Conservation (phyloP, 2,797 vertebrate genomes). For the Perodicticus potto region DNA sequence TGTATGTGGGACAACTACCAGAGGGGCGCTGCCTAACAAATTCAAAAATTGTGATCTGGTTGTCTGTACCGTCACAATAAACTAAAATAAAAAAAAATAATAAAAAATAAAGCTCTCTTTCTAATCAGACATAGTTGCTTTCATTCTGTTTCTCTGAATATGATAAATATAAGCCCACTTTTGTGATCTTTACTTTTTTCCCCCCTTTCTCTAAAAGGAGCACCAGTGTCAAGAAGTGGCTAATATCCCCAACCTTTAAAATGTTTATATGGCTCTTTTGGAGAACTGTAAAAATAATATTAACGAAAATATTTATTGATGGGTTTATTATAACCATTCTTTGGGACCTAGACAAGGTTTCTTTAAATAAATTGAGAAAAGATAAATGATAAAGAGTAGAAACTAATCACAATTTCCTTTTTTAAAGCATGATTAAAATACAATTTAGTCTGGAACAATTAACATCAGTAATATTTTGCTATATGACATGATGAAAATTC, state of each 20-base stretch:
- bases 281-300: constrained; percentile 29
- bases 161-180: background rate
- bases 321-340: constrained; percentile 35
- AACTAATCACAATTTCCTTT: constrained; percentile 70
- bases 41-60: too few relatives aligned
- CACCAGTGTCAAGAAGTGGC: background rate
- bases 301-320: constrained; percentile 61
- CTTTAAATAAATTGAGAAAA: constrained; percentile 63
- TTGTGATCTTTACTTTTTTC: background rate
- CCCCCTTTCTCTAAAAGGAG: background rate
- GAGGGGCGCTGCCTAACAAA: too few relatives aligned
- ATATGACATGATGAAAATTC: constrained; percentile 70
- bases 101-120: background rate
- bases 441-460: constrained; percentile 76
- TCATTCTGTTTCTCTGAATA: background rate
- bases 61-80: too few relatives aligned
- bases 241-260: constrained; percentile 12
- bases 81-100: too few relatives aligned
- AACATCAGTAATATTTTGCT: constrained; percentile 68
- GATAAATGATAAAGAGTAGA: constrained; percentile 51
- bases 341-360: constrained; percentile 11
- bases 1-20: too few relatives aligned
- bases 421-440: constrained; percentile 75
- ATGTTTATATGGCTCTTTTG: constrained; percentile 58
- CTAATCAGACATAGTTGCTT: background rate